Conservation (phyloP, 2,888 invertebrate species). For the Sepioteuthis lessoniana region DNA sequence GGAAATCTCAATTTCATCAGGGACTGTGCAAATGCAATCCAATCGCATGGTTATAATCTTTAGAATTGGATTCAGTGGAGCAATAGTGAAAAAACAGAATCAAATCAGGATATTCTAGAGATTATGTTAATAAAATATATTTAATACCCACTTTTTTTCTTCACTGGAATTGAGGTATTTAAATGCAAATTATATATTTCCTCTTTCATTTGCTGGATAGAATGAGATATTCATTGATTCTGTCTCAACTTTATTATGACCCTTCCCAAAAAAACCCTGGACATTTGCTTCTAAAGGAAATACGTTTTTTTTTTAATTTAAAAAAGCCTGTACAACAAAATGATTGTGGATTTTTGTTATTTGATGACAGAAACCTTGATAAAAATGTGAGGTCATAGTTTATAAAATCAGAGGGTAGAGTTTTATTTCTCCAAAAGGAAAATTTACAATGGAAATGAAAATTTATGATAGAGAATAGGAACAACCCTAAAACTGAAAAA, state of each 20-base stretch:
- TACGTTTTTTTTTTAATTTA: neutral
- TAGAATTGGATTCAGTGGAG: neutral
- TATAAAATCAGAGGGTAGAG: neutral
- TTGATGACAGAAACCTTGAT: neutral
- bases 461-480: neutral
- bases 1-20: conserved; percentile 1
- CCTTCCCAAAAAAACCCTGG: neutral
- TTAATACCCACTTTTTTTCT: neutral
- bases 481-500: neutral
- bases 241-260: conserved; percentile 11
- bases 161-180: neutral
- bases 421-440: neutral
- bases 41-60: neutral
- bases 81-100: neutral
- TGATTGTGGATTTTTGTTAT: neutral
- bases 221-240: neutral
- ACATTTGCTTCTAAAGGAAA: neutral
- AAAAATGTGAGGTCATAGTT: neutral
- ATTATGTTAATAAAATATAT: conserved; percentile 23
- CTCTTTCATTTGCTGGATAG: conserved; percentile 6
- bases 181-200: conserved; percentile 33
- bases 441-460: neutral
- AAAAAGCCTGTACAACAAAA: neutral
- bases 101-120: conserved; percentile 3
- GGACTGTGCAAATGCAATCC: neutral